Base-by-base conservation (phyloP, 2,113 vertebrate species). In the Danionella cerebrum region DNA sequence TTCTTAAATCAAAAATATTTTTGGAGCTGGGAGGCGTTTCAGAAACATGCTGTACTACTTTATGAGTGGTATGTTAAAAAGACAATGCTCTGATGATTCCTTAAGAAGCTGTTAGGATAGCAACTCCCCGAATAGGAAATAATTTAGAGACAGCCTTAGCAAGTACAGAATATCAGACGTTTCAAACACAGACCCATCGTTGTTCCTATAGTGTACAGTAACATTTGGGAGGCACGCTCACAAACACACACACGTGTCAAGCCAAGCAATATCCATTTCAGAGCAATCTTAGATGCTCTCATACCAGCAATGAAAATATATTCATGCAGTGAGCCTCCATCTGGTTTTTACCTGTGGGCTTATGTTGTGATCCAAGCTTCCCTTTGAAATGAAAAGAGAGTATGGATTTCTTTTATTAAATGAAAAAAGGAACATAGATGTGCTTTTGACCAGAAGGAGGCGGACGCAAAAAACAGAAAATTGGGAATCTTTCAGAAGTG, bases 81-180 rank as follows among this genome's bases (percentile, higher is more conserved):
- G n/a, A 44, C 29, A 47, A 64, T 64, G 44, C 59, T 64, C 44
- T 64, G 44, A 47, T 64, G 48, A 64, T 33, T 64, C 36, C 59
- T 48, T 64, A 48, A 64, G 47, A 48, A 29, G 59, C 59, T 48
- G 29, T 63, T 48, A 19, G 48, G 44, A 63, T 48, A 64, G 27
- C 44, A 64, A 35, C 48, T 64, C 44, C 35, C 18, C 19, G 47
- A 35, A 64, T 19, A 48, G 27, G 44, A 29, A 48, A 24, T 24
- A 48, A 64, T 47, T 27, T 29, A 24, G 44, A 14, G 48, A 64
- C 27, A 64, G 39, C n/a, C 41, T n/a, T 14, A 6, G 36, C 12
- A 52, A 38, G 36, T 52, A 55, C 16, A 39, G 21, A 14, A 16
- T 22, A 18, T 6, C 2, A 45, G 2, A 44, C 0, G n/a, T 21